Evolutionary conservation across 2,888 invertebrate genomes (phyloP).

Genomic region (Drosophila kambysellisi): DNA sequence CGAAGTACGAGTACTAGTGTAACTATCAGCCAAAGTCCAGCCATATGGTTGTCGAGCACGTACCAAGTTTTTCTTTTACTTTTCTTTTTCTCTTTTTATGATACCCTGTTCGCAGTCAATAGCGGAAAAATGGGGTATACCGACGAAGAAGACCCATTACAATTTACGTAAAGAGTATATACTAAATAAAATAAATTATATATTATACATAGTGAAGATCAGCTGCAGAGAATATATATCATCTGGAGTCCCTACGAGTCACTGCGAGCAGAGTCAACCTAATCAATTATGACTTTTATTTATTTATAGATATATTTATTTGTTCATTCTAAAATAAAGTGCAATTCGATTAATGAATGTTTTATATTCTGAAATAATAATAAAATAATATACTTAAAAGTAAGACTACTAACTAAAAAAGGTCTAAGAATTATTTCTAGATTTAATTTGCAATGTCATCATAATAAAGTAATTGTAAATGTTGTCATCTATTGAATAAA

Average conservation of each 20-base stretch:
- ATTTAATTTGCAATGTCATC: not conserved
- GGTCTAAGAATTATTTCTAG: not conserved
- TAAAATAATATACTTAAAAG: not conserved
- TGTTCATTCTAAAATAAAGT: not conserved
- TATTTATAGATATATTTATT: not conserved
- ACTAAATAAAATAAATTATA: not conserved
- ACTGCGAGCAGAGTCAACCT: not conserved
- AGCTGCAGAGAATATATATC: not conserved
- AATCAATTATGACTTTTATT: not conserved
- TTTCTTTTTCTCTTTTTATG: not conserved
- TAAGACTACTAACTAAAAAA: not conserved
- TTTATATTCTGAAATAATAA: not conserved
- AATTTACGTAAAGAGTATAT: not conserved
- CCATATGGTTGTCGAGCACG: conserved; percentile 58
- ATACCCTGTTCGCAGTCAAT: not conserved
- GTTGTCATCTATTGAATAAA: not conserved
- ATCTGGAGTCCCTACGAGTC: not conserved
- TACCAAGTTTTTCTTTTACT: conserved; percentile 48
- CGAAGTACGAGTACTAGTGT: conserved; percentile 10
- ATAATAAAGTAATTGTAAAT: not conserved
- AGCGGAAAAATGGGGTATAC: not conserved
- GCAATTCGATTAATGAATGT: not conserved
- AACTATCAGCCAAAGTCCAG: conserved; percentile 49
- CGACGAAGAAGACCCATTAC: not conserved
- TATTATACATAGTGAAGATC: not conserved